Percentiles rank a stretch among this genome's conserved stretches.
phyloP scores from a whole-genome alignment of 2,888 invertebrate genomes.

The Tachystola acroxantha region DNA sequence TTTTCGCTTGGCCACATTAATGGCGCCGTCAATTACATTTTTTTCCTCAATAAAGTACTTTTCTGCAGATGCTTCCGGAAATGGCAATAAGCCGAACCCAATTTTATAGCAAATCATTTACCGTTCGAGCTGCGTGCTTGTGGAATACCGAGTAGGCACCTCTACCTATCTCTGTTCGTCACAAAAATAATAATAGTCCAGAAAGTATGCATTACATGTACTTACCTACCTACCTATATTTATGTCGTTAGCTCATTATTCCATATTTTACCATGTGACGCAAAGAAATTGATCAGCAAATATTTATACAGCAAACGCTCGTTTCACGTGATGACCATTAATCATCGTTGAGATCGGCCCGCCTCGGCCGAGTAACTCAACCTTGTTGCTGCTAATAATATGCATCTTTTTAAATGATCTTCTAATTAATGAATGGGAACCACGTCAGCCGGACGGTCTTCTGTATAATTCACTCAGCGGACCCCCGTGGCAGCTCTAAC shows the following conservation, averaged over 20 bases:
- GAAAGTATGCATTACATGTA: neutral
- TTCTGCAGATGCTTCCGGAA: constrained; percentile 17
- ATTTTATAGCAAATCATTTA: constrained; percentile 21
- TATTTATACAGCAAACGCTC: constrained; percentile 28
- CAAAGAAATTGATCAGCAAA: constrained; percentile 29
- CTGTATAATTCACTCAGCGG: constrained; percentile 41
- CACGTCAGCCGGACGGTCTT: constrained; percentile 26
- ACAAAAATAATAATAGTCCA: neutral
- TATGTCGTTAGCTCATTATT: constrained; percentile 1
- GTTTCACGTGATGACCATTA: constrained; percentile 34
- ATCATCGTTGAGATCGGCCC: constrained; percentile 26
- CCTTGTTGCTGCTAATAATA: constrained; percentile 21
- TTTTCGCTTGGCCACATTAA: constrained; percentile 11
- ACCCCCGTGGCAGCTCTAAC: constrained; percentile 22
- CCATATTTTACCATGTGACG: constrained; percentile 15
- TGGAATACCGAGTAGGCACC: neutral
- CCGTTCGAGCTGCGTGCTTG: constrained; percentile 6
- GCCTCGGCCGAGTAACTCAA: neutral
- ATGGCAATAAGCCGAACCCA: constrained; percentile 16
- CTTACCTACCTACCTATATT: too few relatives aligned
- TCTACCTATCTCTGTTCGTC: neutral
- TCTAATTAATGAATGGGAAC: constrained; percentile 39
- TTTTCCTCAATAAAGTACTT: constrained; percentile 7
- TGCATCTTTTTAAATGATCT: constrained; percentile 39
- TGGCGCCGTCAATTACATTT: constrained; percentile 20